These are phyloP conservation scores for Ophraella communa DNA, from an alignment of 2,888 invertebrate genomes.

Conservation along the genomic window DNA sequence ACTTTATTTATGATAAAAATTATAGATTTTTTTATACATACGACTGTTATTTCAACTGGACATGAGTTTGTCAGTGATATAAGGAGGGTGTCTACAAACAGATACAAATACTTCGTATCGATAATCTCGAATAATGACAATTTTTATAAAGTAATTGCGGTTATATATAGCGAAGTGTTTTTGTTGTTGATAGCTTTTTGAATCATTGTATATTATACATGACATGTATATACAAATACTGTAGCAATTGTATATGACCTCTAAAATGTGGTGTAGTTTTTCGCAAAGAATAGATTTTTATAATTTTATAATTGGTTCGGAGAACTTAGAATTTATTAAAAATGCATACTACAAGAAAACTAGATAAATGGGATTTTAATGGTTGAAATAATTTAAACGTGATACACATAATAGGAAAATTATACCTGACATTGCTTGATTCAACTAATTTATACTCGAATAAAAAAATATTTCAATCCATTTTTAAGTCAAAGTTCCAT, in stretches of 20 bases:
- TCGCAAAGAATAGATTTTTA: constrained; percentile 47
- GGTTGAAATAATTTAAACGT: not conserved
- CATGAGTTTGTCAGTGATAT: not conserved
- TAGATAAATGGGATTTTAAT: too few relatives aligned
- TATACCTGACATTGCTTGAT: not conserved
- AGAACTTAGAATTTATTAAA: constrained; percentile 37
- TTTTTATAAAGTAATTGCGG: not conserved
- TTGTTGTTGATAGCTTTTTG: not conserved
- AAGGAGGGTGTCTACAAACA: not conserved
- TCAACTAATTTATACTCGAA: not conserved
- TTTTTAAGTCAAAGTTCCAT: not conserved
- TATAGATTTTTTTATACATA: not conserved
- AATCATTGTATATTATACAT: constrained; percentile 35
- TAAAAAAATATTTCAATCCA: not conserved
- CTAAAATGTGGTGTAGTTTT: constrained; percentile 46
- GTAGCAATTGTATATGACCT: constrained; percentile 46
- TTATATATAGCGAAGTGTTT: not conserved
- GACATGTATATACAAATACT: constrained; percentile 46
- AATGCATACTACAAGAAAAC: not conserved
- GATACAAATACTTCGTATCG: not conserved
- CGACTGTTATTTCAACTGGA: not conserved
- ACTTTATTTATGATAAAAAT: not conserved
- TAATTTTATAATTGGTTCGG: constrained; percentile 50
- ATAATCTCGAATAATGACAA: not conserved
- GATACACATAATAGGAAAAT: not conserved